phyloP scores from a whole-genome alignment of 2,113 vertebrate species.

The Rissa tridactyla region DNA sequence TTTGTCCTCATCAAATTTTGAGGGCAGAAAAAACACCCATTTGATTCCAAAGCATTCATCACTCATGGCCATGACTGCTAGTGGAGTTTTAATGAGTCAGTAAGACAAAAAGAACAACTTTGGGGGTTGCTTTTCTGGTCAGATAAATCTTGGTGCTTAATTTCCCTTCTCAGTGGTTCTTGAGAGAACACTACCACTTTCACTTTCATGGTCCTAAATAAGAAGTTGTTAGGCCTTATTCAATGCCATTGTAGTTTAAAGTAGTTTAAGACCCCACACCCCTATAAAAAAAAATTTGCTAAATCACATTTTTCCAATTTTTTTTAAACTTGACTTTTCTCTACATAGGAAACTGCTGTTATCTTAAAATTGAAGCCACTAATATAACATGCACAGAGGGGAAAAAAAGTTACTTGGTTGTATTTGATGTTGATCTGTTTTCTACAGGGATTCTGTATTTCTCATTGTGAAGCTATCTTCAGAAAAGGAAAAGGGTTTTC shows the following conservation, averaged over 20 bases:
- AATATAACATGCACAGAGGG: fast-evolving
- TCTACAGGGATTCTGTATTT: not conserved
- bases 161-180: not conserved
- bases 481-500: not conserved
- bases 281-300: not conserved
- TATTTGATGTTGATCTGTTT: not conserved
- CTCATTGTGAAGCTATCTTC: not conserved
- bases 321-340: not conserved
- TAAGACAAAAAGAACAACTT: not conserved
- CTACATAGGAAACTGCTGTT: not conserved
- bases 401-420: fast-evolving
- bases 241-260: not conserved
- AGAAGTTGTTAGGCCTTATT: not conserved
- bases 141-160: not conserved
- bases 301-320: not conserved
- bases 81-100: not conserved
- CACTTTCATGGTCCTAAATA: not conserved
- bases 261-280: not conserved
- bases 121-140: not conserved
- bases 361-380: not conserved
- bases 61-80: not conserved
- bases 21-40: fast-evolving
- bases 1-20: not conserved
- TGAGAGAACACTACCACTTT: not conserved
- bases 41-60: not conserved